Evolutionary conservation across 2,797 vertebrate species (phyloP), one percentile per base, ranked within the genome.

Genomic region (Silurus aristotelis): DNA sequence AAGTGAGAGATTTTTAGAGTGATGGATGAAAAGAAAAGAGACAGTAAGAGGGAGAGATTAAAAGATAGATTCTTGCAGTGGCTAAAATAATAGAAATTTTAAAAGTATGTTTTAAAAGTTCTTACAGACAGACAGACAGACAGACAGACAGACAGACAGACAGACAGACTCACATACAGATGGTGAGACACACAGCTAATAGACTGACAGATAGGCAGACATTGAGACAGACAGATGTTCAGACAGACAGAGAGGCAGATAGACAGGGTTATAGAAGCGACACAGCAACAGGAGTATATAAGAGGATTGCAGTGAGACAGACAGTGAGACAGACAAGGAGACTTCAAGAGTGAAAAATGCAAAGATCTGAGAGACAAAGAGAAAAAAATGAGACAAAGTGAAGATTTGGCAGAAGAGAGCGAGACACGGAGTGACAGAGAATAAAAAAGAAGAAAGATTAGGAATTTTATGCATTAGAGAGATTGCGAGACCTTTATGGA

Each of bases 341-440:
- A n/a, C 17, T 71, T 8, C 20, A 19, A 52, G 22, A 52, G 70
- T 46, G 20, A 72, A 48, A 72, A 13, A 19, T 48, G 70, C 43
- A 52, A 72, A 52, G 43, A n/a, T 52, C 22, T 72, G 70, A 52
- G 71, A 73, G 22, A 73, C 7, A 20, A 43, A 52, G 46, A 52
- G 12, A 48, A 6, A 25, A 73, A 52, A 73, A 52, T 10, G 70
- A 25, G 22, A 52, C 71, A 15, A 25, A 25, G 6, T 3, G 22
- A 15, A 22, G 52, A 25, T 55, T 48, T 73, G 46, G 46, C 6
- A 75, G 2, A 55, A 55, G 46, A 73, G 22, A 52, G 72, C 1
- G 60, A 87, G 70, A 63, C 86, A 86, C 81, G 84, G 61, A 88
- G 88, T 88, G 55, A 87, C 60, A 88, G 58, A 85, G 48, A 52